Base-by-base conservation (phyloP, 2,797 vertebrate genomes). In the Hozukius guyotensis region DNA sequence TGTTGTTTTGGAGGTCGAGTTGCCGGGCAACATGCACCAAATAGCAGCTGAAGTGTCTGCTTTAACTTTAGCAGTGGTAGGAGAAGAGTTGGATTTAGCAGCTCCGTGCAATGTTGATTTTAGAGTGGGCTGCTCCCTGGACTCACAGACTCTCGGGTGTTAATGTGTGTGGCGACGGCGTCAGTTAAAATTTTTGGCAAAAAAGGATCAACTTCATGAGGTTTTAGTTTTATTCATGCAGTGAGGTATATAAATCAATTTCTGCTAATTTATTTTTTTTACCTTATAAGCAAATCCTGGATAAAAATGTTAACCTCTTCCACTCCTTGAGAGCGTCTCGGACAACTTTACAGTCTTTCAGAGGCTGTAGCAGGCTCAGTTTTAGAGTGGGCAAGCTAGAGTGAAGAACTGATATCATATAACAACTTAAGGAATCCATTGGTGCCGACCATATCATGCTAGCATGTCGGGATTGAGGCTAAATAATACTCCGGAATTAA, bases 1-100 rank as follows among this genome's bases (percentile, higher is more conserved):
- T 83, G 77, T 75, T 77, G 60, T 76, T 72, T 38, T n/a, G 36
- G 29, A 69, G 29, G 71, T 49, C 5, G 60, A 75, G 74, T 77
- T 84, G 69, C 79, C 80, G 12, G 27, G 84, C 46, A 75, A 84
- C 34, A 1, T 24, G 61, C 13, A 68, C 10, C 42, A 42, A 73
- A 78, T 6, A 79, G 29, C 59, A 64, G 59, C 14, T 42, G 2
- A 69, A 42, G 53, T 34, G 42, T 76, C 32, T 57, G 68, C 16
- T 68, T 75, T 64, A 49, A 70, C 31, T 75, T 63, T n/a, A 62
- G 68, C 75, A 31, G 32, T 16, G 25, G 52, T 42, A 65, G 72
- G 24, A 82, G 11, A 65, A 18, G 53, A 61, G 24, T 9, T 80
- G 52, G 31, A 70, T 64, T 60, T 55, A 38, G 53, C 71, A 75